phyloP scores from a whole-genome alignment of 1,140 invertebrate genomes.

The Eupeodes corollae region DNA sequence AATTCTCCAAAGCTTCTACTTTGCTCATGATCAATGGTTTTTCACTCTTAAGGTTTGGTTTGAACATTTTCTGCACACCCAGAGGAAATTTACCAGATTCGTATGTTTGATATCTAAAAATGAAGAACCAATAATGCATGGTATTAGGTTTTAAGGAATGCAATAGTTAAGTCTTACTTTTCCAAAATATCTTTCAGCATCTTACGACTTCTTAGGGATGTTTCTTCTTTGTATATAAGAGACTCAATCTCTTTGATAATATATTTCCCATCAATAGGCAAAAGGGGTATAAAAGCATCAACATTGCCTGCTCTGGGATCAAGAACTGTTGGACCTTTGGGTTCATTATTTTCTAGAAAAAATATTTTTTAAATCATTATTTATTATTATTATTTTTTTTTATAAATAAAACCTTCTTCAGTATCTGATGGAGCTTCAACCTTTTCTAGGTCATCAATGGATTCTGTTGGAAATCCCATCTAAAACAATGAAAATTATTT shows the following conservation, averaged over 20 bases:
- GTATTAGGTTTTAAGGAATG: not conserved
- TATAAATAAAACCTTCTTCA: constrained; percentile 3
- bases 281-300: constrained; percentile 55
- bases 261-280: constrained; percentile 43
- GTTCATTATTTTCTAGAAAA: constrained; percentile 7
- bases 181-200: constrained; percentile 20
- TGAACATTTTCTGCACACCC: constrained; percentile 43
- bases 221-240: constrained; percentile 17
- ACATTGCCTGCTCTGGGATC: constrained; percentile 72
- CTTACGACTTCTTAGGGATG: constrained; percentile 25
- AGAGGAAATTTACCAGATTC: constrained; percentile 49
- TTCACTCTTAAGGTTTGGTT: constrained; percentile 14
- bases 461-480: constrained; percentile 55
- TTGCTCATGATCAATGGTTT: constrained; percentile 27
- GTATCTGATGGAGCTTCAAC: constrained; percentile 26
- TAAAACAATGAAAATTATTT: constrained; percentile 39
- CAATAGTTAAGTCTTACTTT: constrained; percentile 11
- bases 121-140: not conserved
- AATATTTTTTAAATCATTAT: not conserved
- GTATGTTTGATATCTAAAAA: constrained; percentile 42
- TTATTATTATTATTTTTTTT: not conserved
- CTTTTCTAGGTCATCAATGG: constrained; percentile 50
- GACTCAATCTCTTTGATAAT: constrained; percentile 25
- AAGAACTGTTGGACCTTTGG: constrained; percentile 24
- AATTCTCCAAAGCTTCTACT: constrained; percentile 19